phyloP scores from a whole-genome alignment of 1,140 invertebrate species.

The Parapsyche elsis region DNA sequence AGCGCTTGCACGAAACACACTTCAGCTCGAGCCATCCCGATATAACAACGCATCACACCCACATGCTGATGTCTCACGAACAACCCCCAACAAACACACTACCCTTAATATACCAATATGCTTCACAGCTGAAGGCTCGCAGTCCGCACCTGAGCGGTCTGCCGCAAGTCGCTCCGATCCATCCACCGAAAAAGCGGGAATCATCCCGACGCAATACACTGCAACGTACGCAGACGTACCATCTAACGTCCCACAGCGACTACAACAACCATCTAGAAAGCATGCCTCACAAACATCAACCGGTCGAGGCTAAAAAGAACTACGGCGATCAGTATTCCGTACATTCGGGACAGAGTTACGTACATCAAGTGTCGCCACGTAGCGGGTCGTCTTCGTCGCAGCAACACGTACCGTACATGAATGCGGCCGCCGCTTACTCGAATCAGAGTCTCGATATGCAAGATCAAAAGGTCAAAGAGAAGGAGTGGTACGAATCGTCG shows the following conservation, averaged over 20 bases:
- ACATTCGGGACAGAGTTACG: neutral
- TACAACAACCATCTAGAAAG: slow-evolving; percentile 62
- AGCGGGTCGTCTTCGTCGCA: slow-evolving; percentile 7
- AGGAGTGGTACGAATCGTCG: slow-evolving; percentile 81
- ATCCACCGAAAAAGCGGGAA: slow-evolving; percentile 59
- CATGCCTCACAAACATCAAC: neutral
- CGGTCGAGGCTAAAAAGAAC: neutral
- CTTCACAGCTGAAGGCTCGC: slow-evolving; percentile 65
- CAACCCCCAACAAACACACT: slow-evolving; percentile 58
- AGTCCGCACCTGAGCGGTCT: slow-evolving; percentile 64
- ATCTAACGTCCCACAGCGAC: slow-evolving; percentile 65
- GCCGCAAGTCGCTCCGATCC: slow-evolving; percentile 60
- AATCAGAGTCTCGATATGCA: slow-evolving; percentile 1
- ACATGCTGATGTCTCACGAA: slow-evolving; percentile 57
- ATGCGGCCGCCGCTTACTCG: neutral
- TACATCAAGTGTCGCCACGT: neutral
- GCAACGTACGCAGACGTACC: slow-evolving; percentile 66
- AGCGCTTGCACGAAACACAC: slow-evolving; percentile 63
- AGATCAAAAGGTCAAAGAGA: slow-evolving; percentile 68
- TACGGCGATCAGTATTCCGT: slow-evolving; percentile 18
- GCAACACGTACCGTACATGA: neutral
- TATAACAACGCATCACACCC: slow-evolving; percentile 63
- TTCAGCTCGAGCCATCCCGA: slow-evolving; percentile 68
- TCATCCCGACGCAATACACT: slow-evolving; percentile 61
- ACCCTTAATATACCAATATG: slow-evolving; percentile 65